A percentile compares a stretch with the other conserved stretches of the same genome.
phyloP scores from a whole-genome alignment of 2,888 invertebrate genomes.

The Sisyra terminalis region DNA sequence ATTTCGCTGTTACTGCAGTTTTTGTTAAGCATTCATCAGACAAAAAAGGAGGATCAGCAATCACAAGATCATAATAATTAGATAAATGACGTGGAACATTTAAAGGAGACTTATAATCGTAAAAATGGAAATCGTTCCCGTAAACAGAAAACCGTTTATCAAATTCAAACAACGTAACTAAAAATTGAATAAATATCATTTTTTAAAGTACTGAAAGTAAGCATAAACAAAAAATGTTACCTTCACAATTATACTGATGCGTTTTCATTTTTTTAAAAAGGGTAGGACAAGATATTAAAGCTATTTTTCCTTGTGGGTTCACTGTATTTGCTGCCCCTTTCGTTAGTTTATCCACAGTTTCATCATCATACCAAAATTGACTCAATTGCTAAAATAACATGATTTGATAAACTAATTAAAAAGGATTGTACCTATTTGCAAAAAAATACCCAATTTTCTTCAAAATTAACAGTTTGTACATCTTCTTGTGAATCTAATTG shows the following conservation, averaged over 20 bases:
- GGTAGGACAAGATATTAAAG: conserved; percentile 78
- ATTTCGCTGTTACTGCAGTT: conserved; percentile 59
- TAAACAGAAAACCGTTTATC: conserved; percentile 68
- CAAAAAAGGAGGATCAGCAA: conserved; percentile 91
- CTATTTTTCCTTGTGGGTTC: conserved; percentile 44
- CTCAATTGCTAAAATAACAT: conserved; percentile 66
- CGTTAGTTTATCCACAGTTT: conserved; percentile 56
- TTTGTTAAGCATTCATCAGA: conserved; percentile 83
- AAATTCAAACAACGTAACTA: conserved; percentile 66
- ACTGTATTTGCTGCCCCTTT: conserved; percentile 42
- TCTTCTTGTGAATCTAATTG: conserved; percentile 26
- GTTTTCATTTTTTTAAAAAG: conserved; percentile 52
- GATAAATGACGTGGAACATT: conserved; percentile 42
- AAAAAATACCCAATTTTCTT: conserved; percentile 64
- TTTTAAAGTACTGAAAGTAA: conserved; percentile 13
- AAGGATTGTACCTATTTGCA: neutral
- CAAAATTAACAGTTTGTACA: conserved; percentile 27
- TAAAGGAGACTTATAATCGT: conserved; percentile 73
- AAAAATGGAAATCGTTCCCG: conserved; percentile 64
- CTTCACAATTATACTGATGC: conserved; percentile 29
- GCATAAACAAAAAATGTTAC: conserved; percentile 20
- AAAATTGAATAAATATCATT: conserved; percentile 19
- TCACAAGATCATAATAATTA: conserved; percentile 58
- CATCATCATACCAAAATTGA: conserved; percentile 91
- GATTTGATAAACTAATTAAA: conserved; percentile 6